Conservation (phyloP, 2,113 vertebrate genomes). For the Takifugu bimaculatus region DNA sequence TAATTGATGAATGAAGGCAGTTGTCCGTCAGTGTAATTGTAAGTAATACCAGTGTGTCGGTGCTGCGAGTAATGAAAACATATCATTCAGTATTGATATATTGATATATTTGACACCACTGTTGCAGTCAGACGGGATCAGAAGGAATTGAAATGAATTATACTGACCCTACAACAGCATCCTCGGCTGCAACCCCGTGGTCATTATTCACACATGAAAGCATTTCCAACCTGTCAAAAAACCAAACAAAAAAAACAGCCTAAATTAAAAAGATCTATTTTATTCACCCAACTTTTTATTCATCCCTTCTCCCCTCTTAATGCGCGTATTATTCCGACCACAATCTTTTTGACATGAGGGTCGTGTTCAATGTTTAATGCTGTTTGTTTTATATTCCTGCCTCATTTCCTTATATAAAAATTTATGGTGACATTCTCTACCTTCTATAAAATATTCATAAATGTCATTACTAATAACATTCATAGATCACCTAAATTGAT, state of each 20-base stretch:
- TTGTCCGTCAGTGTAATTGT: too few relatives aligned
- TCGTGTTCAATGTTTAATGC: constrained; percentile 78
- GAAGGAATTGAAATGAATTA: too few relatives aligned
- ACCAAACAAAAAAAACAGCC: constrained; percentile 15
- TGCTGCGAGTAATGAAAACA: too few relatives aligned
- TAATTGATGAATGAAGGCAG: too few relatives aligned
- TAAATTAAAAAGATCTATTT: constrained; percentile 31
- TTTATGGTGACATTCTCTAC: constrained; percentile 79
- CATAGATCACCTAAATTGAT: constrained; percentile 83
- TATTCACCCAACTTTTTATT: constrained; percentile 36
- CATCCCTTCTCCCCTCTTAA: constrained; percentile 37
- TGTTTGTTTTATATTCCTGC: constrained; percentile 82
- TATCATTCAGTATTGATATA: too few relatives aligned
- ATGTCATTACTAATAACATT: constrained; percentile 83
- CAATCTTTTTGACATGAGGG: constrained; percentile 63
- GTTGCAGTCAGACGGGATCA: too few relatives aligned
- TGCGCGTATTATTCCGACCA: constrained; percentile 54
- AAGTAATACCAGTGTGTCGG: too few relatives aligned
- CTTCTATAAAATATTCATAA: constrained; percentile 83
- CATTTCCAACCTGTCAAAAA: too few relatives aligned
- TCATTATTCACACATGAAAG: too few relatives aligned
- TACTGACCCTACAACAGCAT: too few relatives aligned
- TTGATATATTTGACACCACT: too few relatives aligned
- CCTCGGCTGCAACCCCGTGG: too few relatives aligned
- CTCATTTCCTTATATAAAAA: constrained; percentile 81